These are phyloP conservation scores for Isotomurus palustris DNA, from an alignment of 2,888 invertebrate species.

Conservation along the genomic window DNA sequence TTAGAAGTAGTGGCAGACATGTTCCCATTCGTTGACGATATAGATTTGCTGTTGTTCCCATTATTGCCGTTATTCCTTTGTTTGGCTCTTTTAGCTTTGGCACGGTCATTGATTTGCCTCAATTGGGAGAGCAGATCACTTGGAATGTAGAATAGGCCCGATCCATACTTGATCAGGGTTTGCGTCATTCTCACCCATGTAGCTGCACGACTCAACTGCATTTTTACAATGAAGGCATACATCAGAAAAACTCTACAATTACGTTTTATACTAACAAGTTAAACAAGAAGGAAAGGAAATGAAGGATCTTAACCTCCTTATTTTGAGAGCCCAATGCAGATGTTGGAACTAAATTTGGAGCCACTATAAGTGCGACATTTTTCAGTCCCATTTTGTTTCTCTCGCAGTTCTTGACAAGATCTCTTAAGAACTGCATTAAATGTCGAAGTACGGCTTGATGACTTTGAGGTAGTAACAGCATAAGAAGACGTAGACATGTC, in stretches of 20 bases:
- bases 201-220: slow-evolving; percentile 61
- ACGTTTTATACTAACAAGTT: too few relatives aligned
- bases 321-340: slow-evolving; percentile 43
- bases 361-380: slow-evolving; percentile 91
- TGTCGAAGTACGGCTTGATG: slow-evolving; percentile 78
- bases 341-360: slow-evolving; percentile 68
- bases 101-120: slow-evolving; percentile 54
- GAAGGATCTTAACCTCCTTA: slow-evolving; percentile 44
- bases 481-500: slow-evolving; percentile 63
- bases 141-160: slow-evolving; percentile 75
- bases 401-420: slow-evolving; percentile 64
- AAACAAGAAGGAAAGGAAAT: too few relatives aligned
- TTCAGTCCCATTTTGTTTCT: slow-evolving; percentile 85
- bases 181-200: slow-evolving; percentile 67
- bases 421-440: slow-evolving; percentile 69
- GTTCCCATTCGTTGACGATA: slow-evolving; percentile 14
- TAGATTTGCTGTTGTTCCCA: slow-evolving; percentile 27
- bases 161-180: slow-evolving; percentile 70
- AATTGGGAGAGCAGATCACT: slow-evolving; percentile 64
- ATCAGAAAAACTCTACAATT: too few relatives aligned
- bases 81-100: slow-evolving; percentile 48
- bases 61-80: slow-evolving; percentile 30
- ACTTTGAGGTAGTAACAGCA: slow-evolving; percentile 75
- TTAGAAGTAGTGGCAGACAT: slow-evolving; percentile 29
- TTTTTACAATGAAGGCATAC: slow-evolving; percentile 3